Evolutionary conservation across 2,113 vertebrate species (phyloP), one percentile per base, ranked within the genome.

Genomic region (Rutilus rutilus): DNA sequence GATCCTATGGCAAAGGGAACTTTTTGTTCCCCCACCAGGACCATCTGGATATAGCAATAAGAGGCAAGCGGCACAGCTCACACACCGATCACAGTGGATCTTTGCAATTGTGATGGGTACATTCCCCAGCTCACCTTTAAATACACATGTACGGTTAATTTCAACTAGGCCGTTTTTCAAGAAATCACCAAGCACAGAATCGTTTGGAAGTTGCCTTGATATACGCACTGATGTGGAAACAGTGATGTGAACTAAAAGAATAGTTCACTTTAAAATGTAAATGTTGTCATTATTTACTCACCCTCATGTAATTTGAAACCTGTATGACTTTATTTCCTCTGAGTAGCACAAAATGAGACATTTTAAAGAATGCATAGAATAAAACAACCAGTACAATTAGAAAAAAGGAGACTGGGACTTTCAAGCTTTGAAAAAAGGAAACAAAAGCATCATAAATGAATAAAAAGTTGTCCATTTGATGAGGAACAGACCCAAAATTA

Each of bases 41-140:
- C 97, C 97, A 98, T 99, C 97, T 99, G 97, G 97, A 98, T 97
- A 95, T 96, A 96, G 97, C 97, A 96, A 95, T 96, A 96, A 97
- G 96, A 95, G 95, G 94, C 96, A 95, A 95, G 96, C 95, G 95
- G 94, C 93, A 91, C 94, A 95, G 95, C 97, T 97, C 97, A 97
- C 96, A 96, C 95, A 95, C 93, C 95, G 94, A 95, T 96, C 95
- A 97, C 96, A 97, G 94, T 95, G 90, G 94, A 94, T 94, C 94
- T 91, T 81, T 89, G 69, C 85, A 95, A 96, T 95, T 96, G 94
- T 93, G 92, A 94, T 94, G 95, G 95, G 94, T 84, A 87, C 86
- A 86, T 84, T 78, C 76, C 85, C 83, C 71, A 74, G 14, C 67
- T 14, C 75, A 62, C 65, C 50, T 62, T 86, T n/a, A 10, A 64